These are phyloP conservation scores for Hydropotes inermis DNA, from an alignment of 2,113 vertebrate genomes.

Conservation along the genomic window DNA sequence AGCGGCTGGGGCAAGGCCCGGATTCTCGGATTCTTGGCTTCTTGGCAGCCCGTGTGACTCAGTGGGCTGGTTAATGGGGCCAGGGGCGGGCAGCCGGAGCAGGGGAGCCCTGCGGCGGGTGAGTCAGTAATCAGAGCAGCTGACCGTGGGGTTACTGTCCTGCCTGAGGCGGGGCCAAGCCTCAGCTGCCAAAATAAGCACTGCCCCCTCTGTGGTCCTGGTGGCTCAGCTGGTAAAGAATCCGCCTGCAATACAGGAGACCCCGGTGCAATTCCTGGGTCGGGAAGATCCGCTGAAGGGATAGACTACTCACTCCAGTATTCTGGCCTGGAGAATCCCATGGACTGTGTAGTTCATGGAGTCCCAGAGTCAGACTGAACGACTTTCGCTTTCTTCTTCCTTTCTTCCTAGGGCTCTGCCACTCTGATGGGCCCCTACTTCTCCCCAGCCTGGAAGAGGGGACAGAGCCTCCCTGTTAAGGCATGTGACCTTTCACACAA, in stretches of 20 bases:
- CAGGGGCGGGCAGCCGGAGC: background rate
- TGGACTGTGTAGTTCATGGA: background rate
- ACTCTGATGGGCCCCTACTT: accelerated
- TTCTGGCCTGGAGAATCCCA: background rate
- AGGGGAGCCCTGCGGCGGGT: background rate
- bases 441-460: background rate
- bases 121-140: background rate
- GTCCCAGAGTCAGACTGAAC: background rate
- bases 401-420: background rate
- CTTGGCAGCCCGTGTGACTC: constrained; percentile 18
- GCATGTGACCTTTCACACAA: background rate
- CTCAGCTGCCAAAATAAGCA: background rate
- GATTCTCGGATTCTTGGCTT: background rate
- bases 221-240: background rate
- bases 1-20: background rate
- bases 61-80: background rate
- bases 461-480: background rate
- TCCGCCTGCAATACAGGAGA: background rate
- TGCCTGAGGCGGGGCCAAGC: background rate
- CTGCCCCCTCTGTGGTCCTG: background rate
- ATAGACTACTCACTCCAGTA: background rate
- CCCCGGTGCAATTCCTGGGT: background rate
- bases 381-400: background rate
- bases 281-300: background rate
- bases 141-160: background rate